A percentile compares a stretch with the other conserved stretches of the same genome.
Evolutionary conservation across 2,888 invertebrate genomes (phyloP).

Genomic region (Gryllus longicercus): DNA sequence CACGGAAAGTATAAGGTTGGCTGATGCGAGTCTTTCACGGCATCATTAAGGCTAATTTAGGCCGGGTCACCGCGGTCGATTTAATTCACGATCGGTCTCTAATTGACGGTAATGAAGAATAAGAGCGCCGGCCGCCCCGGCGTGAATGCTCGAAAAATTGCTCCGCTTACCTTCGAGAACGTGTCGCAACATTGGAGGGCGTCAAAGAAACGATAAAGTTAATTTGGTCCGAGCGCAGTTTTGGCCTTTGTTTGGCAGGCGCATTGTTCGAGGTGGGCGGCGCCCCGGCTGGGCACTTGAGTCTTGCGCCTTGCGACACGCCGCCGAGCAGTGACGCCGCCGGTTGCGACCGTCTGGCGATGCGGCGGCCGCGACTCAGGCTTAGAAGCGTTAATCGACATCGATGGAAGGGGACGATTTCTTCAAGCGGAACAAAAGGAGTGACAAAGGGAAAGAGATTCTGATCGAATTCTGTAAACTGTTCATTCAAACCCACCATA

Average conservation of each 20-base stretch:
- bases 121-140: neutral
- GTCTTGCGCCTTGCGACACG: neutral
- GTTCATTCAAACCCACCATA: too few species aligned
- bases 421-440: too few species aligned
- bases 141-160: neutral
- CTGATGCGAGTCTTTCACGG: constrained; percentile 17
- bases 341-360: too few species aligned
- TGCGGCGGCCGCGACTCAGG: too few species aligned
- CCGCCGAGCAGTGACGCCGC: too few species aligned
- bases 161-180: neutral
- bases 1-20: constrained; percentile 10
- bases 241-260: neutral
- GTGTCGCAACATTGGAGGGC: neutral
- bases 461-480: too few species aligned
- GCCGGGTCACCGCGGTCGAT: neutral
- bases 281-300: neutral
- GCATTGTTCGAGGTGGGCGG: neutral
- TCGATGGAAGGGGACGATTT: too few species aligned
- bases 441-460: too few species aligned
- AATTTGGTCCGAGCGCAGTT: neutral
- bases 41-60: constrained; percentile 9
- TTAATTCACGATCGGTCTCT: neutral
- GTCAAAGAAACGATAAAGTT: neutral
- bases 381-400: too few species aligned
- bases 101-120: neutral